Evolutionary conservation across 2,888 invertebrate genomes (phyloP), one percentile per base, ranked within the genome.

Genomic region (Aporophyla nigra): DNA sequence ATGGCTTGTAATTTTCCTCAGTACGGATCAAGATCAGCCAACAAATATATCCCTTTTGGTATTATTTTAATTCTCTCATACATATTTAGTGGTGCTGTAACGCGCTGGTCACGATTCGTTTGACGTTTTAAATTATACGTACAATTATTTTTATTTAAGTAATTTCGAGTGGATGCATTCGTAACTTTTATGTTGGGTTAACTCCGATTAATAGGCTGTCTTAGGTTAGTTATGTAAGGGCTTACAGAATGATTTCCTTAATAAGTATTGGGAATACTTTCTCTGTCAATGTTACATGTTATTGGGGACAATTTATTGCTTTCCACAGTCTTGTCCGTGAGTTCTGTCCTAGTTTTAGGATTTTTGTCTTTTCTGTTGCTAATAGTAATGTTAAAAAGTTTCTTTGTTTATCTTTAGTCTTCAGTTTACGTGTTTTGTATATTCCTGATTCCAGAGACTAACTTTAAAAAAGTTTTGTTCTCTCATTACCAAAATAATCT

Each of bases 41-140:
- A 62, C 70, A 76, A 78, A 72, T 59, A 81, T 82, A 81, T 83
- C 46, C 78, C 80, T 84, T 87, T 86, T 91, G 91, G 92, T 93
- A 92, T 92, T 93, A 93, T 93, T 94, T 94, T 94, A 95, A 95
- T 94, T 91, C 92, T 85, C 92, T 94, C 94, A 95, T 95, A 92
- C 93, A 95, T 95, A 95, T 95, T 93, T 92, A 94, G 90, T 85
- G 86, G 89, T 80, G 40, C 79, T 71, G 89, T 89, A 89, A 90
- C 89, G 90, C 92, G 90, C 91, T 92, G 93, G 84, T 93, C 94
- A 93, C 93, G 94, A 91, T 76, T 86, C 79, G 83, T 88, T 88
- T 91, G 90, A 90, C 87, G 82, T 87, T 87, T 88, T 89, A 89
- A 91, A 84, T 87, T 87, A 90, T 86, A 85, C 79, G 85, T 87